Conservation (phyloP, 2,113 vertebrate species). For the Hippocampus zosterae region DNA sequence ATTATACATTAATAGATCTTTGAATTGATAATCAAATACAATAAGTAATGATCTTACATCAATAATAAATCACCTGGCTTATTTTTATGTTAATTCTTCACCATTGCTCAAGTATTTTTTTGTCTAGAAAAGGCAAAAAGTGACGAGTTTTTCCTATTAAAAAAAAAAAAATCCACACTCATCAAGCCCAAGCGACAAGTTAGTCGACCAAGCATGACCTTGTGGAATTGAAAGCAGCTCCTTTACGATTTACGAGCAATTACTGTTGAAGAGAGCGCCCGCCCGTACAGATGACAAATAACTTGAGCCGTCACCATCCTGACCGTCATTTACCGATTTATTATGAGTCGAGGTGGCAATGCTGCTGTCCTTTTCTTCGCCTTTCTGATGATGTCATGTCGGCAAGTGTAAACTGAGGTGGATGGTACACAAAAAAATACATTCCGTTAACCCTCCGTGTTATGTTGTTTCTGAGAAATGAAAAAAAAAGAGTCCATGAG, state of each 20-base stretch:
- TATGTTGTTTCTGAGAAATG: neutral
- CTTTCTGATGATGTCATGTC: constrained; percentile 13
- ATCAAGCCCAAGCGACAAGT: constrained; percentile 27
- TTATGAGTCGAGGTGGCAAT: constrained; percentile 25
- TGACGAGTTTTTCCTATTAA: neutral
- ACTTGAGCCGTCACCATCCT: constrained; percentile 26
- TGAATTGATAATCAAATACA: too few relatives aligned
- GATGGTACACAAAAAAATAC: neutral
- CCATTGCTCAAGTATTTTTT: neutral
- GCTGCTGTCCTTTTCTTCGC: constrained; percentile 21
- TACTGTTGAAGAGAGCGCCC: constrained; percentile 34
- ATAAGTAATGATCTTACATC: too few relatives aligned
- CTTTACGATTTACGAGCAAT: constrained; percentile 48
- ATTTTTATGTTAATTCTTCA: neutral
- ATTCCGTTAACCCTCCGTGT: neutral
- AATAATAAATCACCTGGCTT: too few relatives aligned
- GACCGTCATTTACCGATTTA: constrained; percentile 48
- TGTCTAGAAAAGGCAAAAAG: neutral
- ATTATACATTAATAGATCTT: too few relatives aligned
- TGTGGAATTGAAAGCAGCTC: constrained; percentile 40
- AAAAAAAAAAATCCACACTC: neutral
- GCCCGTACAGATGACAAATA: constrained; percentile 42
- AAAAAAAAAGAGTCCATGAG: neutral
- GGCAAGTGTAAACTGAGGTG: neutral
- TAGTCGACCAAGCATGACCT: constrained; percentile 45